These are phyloP conservation scores for Strigamia maritima DNA, from an alignment of 2,888 invertebrate species.

Conservation along the genomic window DNA sequence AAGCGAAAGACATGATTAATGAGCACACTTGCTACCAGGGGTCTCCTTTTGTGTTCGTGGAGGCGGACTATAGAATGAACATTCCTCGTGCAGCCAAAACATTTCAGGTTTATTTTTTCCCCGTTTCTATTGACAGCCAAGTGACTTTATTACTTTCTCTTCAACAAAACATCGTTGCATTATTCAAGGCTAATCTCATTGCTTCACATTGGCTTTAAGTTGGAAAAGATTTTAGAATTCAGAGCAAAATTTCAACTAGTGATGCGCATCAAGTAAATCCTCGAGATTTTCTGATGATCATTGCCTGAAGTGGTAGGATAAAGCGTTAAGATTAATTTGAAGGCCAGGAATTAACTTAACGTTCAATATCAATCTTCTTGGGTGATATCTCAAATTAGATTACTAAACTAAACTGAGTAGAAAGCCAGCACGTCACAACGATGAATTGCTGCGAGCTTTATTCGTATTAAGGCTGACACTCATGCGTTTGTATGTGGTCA, in stretches of 20 bases:
- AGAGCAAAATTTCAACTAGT: not conserved
- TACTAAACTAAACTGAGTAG: not conserved
- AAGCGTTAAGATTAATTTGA: not conserved
- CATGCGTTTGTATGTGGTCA: not conserved
- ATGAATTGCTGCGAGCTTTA: slow-evolving; percentile 16
- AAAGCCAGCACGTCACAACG: not conserved
- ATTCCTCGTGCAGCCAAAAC: slow-evolving; percentile 18
- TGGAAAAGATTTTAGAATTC: not conserved
- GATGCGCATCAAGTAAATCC: not conserved
- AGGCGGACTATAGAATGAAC: not conserved
- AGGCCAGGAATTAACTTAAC: not conserved
- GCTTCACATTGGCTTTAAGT: not conserved
- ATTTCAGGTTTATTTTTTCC: not conserved
- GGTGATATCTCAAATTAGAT: slow-evolving; percentile 19
- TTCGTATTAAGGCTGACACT: not conserved
- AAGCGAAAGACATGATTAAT: slow-evolving; percentile 20
- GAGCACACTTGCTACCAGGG: not conserved
- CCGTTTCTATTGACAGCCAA: not conserved
- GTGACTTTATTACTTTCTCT: slow-evolving; percentile 13
- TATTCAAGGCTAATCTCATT: not conserved
- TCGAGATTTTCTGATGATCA: not conserved
- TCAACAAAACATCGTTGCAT: not conserved
- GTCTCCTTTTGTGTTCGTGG: slow-evolving; percentile 21
- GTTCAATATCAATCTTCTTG: slow-evolving; percentile 22
- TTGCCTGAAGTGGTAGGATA: not conserved